Evolutionary conservation across 2,113 vertebrate genomes (phyloP).

Genomic region (Sylvilagus bachmani): DNA sequence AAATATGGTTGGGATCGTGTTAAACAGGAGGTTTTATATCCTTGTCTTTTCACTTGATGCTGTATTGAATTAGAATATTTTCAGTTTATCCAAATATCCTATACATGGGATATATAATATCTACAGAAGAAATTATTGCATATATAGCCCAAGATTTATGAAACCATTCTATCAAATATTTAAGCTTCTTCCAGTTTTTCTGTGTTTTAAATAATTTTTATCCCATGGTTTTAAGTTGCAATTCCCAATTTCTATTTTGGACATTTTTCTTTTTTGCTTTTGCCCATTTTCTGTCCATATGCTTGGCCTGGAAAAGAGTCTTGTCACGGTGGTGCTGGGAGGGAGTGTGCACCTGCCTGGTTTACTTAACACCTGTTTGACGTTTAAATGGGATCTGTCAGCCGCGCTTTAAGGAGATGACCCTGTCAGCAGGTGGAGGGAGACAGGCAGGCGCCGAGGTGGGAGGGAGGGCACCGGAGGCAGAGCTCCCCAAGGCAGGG

Average conservation of each 20-base stretch:
- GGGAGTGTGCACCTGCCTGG: neutral
- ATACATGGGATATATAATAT: slow-evolving; percentile 5
- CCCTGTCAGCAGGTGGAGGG: neutral
- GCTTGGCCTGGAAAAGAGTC: neutral
- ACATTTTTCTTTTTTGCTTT: neutral
- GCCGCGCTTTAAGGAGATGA: neutral
- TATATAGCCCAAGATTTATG: neutral
- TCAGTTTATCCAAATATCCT: neutral
- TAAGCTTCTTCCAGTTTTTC: neutral
- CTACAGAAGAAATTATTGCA: neutral
- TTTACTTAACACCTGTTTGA: neutral
- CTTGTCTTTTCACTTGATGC: neutral
- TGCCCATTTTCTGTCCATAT: neutral
- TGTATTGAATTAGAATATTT: slow-evolving; percentile 18
- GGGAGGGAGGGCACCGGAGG: neutral
- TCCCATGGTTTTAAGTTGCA: neutral
- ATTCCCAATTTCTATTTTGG: slow-evolving; percentile 34
- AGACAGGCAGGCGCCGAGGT: neutral
- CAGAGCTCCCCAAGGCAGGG: neutral
- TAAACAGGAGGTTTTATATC: neutral
- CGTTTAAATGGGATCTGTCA: neutral
- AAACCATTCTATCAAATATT: neutral
- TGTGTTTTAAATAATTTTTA: slow-evolving; percentile 16
- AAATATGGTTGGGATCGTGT: neutral
- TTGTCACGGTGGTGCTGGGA: neutral